A percentile compares a stretch with the other conserved stretches of the same genome.
These are phyloP conservation scores for Ceryle rudis DNA, from an alignment of 2,797 vertebrate species.

Conservation along the genomic window DNA sequence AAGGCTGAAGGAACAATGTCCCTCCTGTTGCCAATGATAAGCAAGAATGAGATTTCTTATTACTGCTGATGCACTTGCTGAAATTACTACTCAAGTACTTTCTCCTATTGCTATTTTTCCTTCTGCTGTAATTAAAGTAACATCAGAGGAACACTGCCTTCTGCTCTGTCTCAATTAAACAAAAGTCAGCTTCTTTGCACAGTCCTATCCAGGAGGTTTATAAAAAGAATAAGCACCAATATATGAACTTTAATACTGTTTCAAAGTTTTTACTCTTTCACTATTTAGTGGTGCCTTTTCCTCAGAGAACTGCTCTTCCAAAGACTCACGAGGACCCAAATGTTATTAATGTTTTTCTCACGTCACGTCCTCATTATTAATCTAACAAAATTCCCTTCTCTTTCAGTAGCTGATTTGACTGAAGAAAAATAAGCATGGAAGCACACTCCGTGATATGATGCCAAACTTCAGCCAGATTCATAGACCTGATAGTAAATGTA, in stretches of 20 bases:
- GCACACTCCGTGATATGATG: not conserved
- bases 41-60: slow-evolving; percentile 46
- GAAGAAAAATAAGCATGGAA: not conserved
- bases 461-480: not conserved
- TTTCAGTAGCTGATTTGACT: not conserved
- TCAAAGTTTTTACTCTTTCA: not conserved
- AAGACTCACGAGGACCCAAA: not conserved
- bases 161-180: slow-evolving; percentile 23
- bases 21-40: slow-evolving; percentile 20
- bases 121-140: slow-evolving; percentile 51
- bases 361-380: not conserved
- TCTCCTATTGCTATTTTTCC: slow-evolving; percentile 13
- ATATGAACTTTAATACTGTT: not conserved
- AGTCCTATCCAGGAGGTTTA: not conserved
- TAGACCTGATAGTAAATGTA: not conserved
- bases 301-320: not conserved
- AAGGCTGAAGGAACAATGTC: slow-evolving; percentile 26
- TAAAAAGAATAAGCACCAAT: not conserved
- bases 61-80: slow-evolving; percentile 7
- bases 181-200: not conserved
- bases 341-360: not conserved
- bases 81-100: slow-evolving; percentile 46
- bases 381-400: not conserved
- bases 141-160: slow-evolving; percentile 22
- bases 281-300: not conserved